These are phyloP conservation scores for Oplegnathus fasciatus DNA, from an alignment of 2,113 vertebrate genomes.

Conservation along the genomic window DNA sequence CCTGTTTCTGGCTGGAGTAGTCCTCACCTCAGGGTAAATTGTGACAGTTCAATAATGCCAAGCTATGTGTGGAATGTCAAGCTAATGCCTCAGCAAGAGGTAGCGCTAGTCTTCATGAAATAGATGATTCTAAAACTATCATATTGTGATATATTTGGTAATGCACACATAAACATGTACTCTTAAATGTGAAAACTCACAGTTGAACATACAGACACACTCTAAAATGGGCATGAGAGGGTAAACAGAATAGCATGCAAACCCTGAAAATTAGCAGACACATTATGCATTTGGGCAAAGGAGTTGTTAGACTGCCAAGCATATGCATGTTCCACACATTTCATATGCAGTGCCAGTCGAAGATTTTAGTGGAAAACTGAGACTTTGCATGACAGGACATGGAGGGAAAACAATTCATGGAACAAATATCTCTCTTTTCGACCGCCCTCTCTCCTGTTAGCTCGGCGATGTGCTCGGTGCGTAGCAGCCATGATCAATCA, in stretches of 20 bases:
- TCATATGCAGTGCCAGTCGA: background rate
- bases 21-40: constrained; percentile 81
- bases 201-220: background rate
- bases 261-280: background rate
- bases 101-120: constrained; percentile 62
- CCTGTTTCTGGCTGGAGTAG: constrained; percentile 63
- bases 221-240: background rate
- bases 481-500: constrained; percentile 80
- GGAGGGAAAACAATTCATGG: constrained; percentile 12
- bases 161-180: background rate
- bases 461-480: constrained; percentile 30
- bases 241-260: background rate
- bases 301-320: background rate
- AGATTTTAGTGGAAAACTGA: constrained; percentile 18
- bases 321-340: background rate
- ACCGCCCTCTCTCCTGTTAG: constrained; percentile 37
- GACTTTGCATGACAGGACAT: background rate
- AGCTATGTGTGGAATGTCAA: constrained; percentile 87
- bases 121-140: constrained; percentile 39
- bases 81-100: constrained; percentile 77
- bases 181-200: background rate
- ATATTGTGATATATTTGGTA: background rate
- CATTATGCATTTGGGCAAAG: background rate
- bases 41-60: constrained; percentile 87
- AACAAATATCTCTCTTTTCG: constrained; percentile 22